Conservation (phyloP, 2,113 vertebrate species). For the Leptosomus discolor region DNA sequence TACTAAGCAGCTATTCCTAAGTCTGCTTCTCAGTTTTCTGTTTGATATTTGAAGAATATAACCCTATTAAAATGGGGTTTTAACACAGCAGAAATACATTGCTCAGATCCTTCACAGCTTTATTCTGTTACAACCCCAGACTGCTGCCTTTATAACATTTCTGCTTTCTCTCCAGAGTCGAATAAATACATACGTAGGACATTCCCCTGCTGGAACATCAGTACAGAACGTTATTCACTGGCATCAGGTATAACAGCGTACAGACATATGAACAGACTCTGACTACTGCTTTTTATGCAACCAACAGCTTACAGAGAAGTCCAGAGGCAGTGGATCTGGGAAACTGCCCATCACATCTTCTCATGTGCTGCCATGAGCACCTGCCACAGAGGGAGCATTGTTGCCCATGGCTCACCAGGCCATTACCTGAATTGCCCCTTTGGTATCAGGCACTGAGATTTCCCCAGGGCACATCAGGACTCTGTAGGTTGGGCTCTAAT, state of each 20-base stretch:
- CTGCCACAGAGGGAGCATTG: background rate
- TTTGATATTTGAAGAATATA: background rate
- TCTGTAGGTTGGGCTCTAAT: background rate
- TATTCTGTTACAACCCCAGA: background rate
- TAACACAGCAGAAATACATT: background rate
- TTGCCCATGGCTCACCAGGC: background rate
- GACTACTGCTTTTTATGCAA: background rate
- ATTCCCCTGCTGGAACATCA: constrained; percentile 43
- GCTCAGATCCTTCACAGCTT: background rate
- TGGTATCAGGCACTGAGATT: background rate
- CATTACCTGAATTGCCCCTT: background rate
- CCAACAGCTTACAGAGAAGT: background rate
- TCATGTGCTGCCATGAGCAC: background rate
- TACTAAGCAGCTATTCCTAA: background rate
- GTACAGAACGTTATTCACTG: constrained; percentile 21
- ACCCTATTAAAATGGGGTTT: background rate
- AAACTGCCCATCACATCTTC: background rate
- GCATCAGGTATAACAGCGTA: background rate
- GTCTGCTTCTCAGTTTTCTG: background rate
- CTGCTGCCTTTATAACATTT: background rate
- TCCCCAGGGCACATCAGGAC: background rate
- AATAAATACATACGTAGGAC: background rate
- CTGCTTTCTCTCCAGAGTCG: constrained; percentile 44
- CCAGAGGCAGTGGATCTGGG: background rate
- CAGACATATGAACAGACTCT: background rate